Evolutionary conservation across 2,888 invertebrate genomes (phyloP), one percentile per base, ranked within the genome.

Genomic region (Mongoloraphidia duomilia): DNA sequence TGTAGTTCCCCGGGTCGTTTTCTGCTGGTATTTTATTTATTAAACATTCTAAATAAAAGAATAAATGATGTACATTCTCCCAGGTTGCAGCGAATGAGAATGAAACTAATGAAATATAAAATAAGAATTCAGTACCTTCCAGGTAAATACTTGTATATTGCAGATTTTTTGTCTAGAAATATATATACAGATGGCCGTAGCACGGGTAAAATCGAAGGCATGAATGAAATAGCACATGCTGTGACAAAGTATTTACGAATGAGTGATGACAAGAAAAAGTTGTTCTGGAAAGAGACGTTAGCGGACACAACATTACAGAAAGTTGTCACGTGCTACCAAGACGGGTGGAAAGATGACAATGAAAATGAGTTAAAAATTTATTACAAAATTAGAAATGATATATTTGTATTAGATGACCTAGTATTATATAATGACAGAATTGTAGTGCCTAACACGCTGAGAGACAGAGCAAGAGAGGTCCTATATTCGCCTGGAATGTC

Each of bases 381-480:
- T 49, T 53, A 38, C 33, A 53, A 49, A 35, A 12, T 52, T 9
- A 38, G 38, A 41, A 36, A 53, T 14, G 42, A 50, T 4, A 50
- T 55, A n/a, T 46, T 48, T 40, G 34, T 52, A 33, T 50, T 53
- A 41, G 49, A 55, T 49, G 46, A 41, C 11, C 34, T 56, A 11
- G 37, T 56, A 9, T 54, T 52, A 49, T 42, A 46, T 14, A 45
- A 51, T 17, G 13, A 51, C 35, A 49, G 50, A 37, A n/a, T 55
- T 38, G 33, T 56, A 10, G 48, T 56, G 37, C 55, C 55, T 6
- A 48, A 36, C 14, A 14, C 46, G 10, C 35, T 54, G 33, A 44
- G 51, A 50, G 9, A 13, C 12, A 41, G 53, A 40, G 55, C 56
- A 34, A 41, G 38, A 41, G 14, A 38, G 33, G 42, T 37, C 34